phyloP scores from a whole-genome alignment of 2,797 vertebrate species.

The Acropternis orthonyx region DNA sequence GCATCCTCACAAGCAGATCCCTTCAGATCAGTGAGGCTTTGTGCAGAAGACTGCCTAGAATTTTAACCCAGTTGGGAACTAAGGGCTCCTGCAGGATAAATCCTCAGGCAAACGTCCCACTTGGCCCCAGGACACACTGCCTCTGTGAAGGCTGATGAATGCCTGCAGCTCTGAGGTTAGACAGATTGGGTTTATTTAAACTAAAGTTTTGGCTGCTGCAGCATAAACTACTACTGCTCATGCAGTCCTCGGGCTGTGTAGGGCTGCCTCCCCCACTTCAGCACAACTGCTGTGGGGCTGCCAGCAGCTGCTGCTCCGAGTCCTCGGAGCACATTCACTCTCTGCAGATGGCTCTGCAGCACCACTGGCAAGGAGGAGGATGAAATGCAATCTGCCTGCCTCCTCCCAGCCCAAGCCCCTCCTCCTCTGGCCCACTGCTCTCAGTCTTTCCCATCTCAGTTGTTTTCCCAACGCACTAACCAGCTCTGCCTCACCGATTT shows the following conservation, averaged over 20 bases:
- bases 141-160: constrained; percentile 47
- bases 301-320: not conserved
- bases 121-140: constrained; percentile 5
- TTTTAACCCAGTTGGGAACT: constrained; percentile 18
- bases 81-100: constrained; percentile 17
- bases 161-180: constrained; percentile 44
- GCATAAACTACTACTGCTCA: constrained; percentile 52
- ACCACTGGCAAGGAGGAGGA: not conserved
- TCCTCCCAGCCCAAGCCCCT: not conserved
- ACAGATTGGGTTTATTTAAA: constrained; percentile 61
- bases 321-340: not conserved
- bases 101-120: constrained; percentile 26
- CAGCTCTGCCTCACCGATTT: not conserved
- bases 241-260: constrained; percentile 4
- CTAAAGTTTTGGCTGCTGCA: constrained; percentile 56
- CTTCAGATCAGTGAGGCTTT: not conserved
- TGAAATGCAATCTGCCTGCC: not conserved
- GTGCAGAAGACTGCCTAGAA: constrained; percentile 24
- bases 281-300: not conserved
- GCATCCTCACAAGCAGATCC: not conserved
- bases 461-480: not conserved
- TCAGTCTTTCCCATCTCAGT: not conserved
- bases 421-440: not conserved
- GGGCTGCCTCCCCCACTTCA: not conserved
- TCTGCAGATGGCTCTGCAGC: not conserved